Evolutionary conservation across 2,888 invertebrate genomes (phyloP).

Genomic region (Leptarthrus brevirostris): DNA sequence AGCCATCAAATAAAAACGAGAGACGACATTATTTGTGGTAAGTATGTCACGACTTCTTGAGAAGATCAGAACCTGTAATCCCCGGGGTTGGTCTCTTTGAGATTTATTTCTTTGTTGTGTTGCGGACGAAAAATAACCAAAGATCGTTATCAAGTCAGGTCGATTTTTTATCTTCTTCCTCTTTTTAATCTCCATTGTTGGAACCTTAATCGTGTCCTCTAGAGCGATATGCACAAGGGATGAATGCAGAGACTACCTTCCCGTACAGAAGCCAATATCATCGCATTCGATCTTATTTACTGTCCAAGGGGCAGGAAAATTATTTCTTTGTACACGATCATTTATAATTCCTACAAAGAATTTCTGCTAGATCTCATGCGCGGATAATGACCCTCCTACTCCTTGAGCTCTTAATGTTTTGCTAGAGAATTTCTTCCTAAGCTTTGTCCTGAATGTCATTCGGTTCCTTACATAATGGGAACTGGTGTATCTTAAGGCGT

Average conservation of each 20-base stretch:
- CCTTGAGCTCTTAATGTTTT: conserved; percentile 16
- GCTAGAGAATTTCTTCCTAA: background rate
- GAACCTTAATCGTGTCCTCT: conserved; percentile 38
- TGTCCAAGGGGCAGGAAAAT: conserved; percentile 29
- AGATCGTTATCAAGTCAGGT: conserved; percentile 48
- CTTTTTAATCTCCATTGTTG: conserved; percentile 29
- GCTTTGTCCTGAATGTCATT: conserved; percentile 1
- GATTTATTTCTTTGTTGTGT: conserved; percentile 46
- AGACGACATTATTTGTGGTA: conserved; percentile 51
- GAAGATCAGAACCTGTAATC: conserved; percentile 10
- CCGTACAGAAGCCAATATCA: conserved; percentile 46
- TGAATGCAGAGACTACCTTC: conserved; percentile 13
- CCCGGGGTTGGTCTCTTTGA: conserved; percentile 30
- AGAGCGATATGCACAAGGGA: conserved; percentile 13
- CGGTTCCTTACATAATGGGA: conserved; percentile 26
- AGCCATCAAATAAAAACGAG: conserved; percentile 45
- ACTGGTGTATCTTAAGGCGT: conserved; percentile 1
- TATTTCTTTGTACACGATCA: conserved; percentile 30
- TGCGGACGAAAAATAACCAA: conserved; percentile 12
- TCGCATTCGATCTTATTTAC: conserved; percentile 26
- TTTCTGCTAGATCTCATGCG: conserved; percentile 36
- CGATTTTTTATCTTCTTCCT: conserved; percentile 35
- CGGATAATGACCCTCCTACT: conserved; percentile 35
- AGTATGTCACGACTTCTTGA: conserved; percentile 49
- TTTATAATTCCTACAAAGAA: conserved; percentile 42